Base-by-base conservation (phyloP, 2,113 vertebrate species). In the Pygoscelis adeliae region DNA sequence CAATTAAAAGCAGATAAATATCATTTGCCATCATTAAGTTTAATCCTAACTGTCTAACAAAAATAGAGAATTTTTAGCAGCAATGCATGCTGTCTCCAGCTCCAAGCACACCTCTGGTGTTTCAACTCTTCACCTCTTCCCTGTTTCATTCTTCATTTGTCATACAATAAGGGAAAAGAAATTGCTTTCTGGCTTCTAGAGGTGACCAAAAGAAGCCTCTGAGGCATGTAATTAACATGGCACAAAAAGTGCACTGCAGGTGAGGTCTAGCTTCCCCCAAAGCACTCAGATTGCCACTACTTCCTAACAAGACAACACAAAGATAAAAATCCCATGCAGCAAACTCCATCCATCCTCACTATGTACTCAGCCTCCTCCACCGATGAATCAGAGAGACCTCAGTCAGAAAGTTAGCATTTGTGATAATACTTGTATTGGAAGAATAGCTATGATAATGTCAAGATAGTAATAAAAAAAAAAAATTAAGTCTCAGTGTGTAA, bases 171-270 rank as follows among this genome's bases (percentile, higher is more conserved):
- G 42, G 36, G 25, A 84, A 89, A 94, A 83, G 20, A 83, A 91
- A 89, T 66, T 78, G 32, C 55, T 74, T 94, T 66, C 42, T 91
- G 59, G 7, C 10, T 96, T 89, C 55, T 66, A 53, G 50, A 89
- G 46, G 29, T 92, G 83, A 81, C 80, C 79, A 89, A 92, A 95
- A 96, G 36, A 70, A 93, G 80, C 71, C 67, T 92, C 67, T 46
- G 40, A 95, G 89, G 79, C 63, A 74, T 53, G 77, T 94, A 92
- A 84, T 94, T 95, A 96, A 91, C 53, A 29, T 34, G 76, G 55
- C 22, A 87, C 32, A 55, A 59, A 66, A 89, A 78, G 32, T 6
- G 8, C 38, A 34, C n/a, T 49, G 16, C 19, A 84, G 50, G 52
- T 34, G 38, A 91, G 26, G 30, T 73, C 62, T 80, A 82, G 26